A percentile compares a stretch with the other conserved stretches of the same genome.
Evolutionary conservation across 2,888 invertebrate genomes (phyloP).

Genomic region (Chouioia cunea): DNA sequence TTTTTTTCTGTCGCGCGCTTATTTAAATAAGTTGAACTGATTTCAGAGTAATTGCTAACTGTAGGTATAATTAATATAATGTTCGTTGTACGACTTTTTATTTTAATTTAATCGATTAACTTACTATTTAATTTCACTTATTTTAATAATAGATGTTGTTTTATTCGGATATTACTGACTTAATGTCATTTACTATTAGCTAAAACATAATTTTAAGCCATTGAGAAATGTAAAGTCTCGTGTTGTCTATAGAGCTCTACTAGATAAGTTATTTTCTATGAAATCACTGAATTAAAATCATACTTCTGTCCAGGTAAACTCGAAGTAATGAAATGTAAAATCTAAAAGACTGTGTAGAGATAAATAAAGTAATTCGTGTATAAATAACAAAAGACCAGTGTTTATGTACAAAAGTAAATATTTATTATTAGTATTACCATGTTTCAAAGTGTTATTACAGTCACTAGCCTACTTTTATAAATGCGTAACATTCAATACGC

Average conservation of each 20-base stretch:
- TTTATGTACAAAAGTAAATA: slow-evolving; percentile 59
- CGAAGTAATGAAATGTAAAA: slow-evolving; percentile 13
- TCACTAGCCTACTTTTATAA: slow-evolving; percentile 47
- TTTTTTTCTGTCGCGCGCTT: too few species aligned
- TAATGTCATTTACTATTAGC: too few species aligned
- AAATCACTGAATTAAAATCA: neutral
- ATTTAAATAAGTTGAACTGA: too few species aligned
- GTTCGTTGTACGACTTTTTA: too few species aligned
- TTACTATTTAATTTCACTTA: too few species aligned
- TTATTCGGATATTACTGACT: too few species aligned
- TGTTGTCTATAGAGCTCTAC: slow-evolving; percentile 4
- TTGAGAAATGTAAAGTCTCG: neutral
- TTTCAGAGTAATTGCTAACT: too few species aligned
- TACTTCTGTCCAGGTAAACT: neutral
- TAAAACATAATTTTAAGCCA: too few species aligned
- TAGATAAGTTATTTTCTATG: neutral
- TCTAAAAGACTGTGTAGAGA: slow-evolving; percentile 33
- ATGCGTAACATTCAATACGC: slow-evolving; percentile 45
- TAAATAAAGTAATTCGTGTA: slow-evolving; percentile 33
- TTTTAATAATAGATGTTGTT: too few species aligned
- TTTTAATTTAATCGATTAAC: too few species aligned
- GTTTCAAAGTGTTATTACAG: slow-evolving; percentile 45
- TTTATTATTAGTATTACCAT: slow-evolving; percentile 53
- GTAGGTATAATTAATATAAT: too few species aligned
- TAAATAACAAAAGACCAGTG: slow-evolving; percentile 29